A percentile compares a stretch with the other conserved stretches of the same genome.
Evolutionary conservation across 2,888 invertebrate species (phyloP).

Genomic region (Augochlorella aurata): DNA sequence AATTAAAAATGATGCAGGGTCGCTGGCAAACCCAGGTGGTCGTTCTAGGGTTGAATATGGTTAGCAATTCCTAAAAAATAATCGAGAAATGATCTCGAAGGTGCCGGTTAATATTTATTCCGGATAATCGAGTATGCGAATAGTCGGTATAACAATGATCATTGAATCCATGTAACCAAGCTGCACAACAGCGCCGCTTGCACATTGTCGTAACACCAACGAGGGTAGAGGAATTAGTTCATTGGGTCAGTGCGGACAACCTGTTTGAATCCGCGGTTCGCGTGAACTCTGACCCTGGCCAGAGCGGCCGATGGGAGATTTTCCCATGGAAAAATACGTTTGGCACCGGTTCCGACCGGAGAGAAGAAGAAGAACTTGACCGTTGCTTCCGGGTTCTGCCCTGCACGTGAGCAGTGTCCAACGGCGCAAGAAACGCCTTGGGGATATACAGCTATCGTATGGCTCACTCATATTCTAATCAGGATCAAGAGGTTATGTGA

Average conservation of each 20-base stretch:
- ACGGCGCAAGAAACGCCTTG: conserved; percentile 49
- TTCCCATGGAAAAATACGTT: conserved; percentile 78
- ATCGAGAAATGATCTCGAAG: no score
- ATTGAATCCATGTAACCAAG: no score
- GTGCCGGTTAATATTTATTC: no score
- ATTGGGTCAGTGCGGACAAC: conserved; percentile 62
- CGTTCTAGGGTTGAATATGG: no score
- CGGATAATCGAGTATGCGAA: no score
- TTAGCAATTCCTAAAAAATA: no score
- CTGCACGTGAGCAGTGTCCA: conserved; percentile 57
- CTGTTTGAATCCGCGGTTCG: conserved; percentile 59
- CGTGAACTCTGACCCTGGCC: conserved; percentile 61
- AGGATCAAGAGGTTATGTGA: conserved; percentile 82
- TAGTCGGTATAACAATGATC: no score
- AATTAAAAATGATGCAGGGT: no score
- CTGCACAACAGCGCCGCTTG: background rate
- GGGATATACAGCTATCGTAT: conserved; percentile 47
- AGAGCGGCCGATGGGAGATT: conserved; percentile 49
- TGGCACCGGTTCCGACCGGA: conserved; percentile 65
- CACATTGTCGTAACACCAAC: conserved; percentile 35
- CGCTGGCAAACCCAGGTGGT: no score
- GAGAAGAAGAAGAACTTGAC: conserved; percentile 37
- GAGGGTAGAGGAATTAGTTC: conserved; percentile 57
- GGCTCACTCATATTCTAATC: conserved; percentile 79
- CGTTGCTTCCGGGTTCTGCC: conserved; percentile 67